Conservation (phyloP, 64 coral and sea anemone genomes). For the Stylophora pistillata region DNA sequence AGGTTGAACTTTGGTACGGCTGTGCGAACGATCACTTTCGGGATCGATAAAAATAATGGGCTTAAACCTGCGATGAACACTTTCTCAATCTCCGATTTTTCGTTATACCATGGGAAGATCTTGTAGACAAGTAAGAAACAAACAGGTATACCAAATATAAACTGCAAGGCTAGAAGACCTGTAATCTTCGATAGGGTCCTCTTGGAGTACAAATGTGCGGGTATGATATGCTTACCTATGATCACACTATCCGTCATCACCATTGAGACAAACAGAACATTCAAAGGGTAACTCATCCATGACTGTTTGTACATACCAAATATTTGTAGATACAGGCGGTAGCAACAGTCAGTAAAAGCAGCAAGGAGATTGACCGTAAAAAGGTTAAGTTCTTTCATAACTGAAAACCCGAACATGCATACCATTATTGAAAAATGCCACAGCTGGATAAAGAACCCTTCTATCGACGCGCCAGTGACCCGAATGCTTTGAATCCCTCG, state of each 20-base stretch:
- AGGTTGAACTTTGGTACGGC: slow-evolving; percentile 10
- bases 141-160: slow-evolving; percentile 35
- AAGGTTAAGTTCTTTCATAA: slow-evolving; percentile 77
- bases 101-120: slow-evolving; percentile 48
- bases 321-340: slow-evolving; percentile 70
- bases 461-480: slow-evolving; percentile 51
- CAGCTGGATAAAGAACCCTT: slow-evolving; percentile 78
- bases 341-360: slow-evolving; percentile 60
- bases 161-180: slow-evolving; percentile 68
- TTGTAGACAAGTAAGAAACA: slow-evolving; percentile 49
- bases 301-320: slow-evolving; percentile 76
- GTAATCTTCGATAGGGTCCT: slow-evolving; percentile 18
- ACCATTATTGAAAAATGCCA: slow-evolving; percentile 73
- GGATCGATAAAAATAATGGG: slow-evolving; percentile 35
- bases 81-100: slow-evolving; percentile 21
- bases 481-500: slow-evolving; percentile 58
- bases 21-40: slow-evolving; percentile 44
- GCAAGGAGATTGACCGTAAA: slow-evolving; percentile 68
- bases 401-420: slow-evolving; percentile 56
- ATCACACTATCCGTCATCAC: slow-evolving; percentile 47
- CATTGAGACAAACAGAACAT: slow-evolving; percentile 45
- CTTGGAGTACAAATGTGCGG: neutral
- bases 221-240: slow-evolving; percentile 52
- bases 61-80: slow-evolving; percentile 26
- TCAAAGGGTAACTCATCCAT: slow-evolving; percentile 84